Evolutionary conservation across 2,113 vertebrate genomes (phyloP).

Genomic region (Myotis yumanensis): DNA sequence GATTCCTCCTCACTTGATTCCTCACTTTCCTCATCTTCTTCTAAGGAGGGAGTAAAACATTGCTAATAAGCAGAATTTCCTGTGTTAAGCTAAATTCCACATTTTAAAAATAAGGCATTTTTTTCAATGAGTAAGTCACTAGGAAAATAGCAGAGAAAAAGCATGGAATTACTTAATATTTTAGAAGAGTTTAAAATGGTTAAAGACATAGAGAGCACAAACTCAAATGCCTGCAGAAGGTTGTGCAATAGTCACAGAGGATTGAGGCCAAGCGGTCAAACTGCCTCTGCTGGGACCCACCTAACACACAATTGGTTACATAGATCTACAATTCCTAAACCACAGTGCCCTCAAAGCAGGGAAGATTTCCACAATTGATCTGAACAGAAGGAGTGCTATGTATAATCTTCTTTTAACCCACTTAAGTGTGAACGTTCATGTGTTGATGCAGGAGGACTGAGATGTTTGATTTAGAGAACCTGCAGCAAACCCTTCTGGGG

Average conservation of each 20-base stretch:
- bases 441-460: not conserved
- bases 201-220: not conserved
- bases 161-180: not conserved
- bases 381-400: not conserved
- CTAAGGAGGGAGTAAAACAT: slow-evolving; percentile 74
- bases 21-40: slow-evolving; percentile 86
- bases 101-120: not conserved
- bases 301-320: not conserved
- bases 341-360: not conserved
- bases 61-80: not conserved
- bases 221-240: not conserved
- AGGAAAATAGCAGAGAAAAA: not conserved
- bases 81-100: not conserved
- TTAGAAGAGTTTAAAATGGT: slow-evolving; percentile 4
- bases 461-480: not conserved
- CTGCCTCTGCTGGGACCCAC: not conserved
- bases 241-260: not conserved
- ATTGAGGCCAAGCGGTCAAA: not conserved
- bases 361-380: not conserved
- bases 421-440: not conserved
- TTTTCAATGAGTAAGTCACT: not conserved
- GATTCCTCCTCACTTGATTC: slow-evolving; percentile 87
- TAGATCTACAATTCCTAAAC: not conserved
- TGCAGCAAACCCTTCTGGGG: not conserved
- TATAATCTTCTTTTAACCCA: not conserved